phyloP scores from a whole-genome alignment of 37 sponge, comb jelly and placozoan genomes.

The Beroe forskalii region DNA sequence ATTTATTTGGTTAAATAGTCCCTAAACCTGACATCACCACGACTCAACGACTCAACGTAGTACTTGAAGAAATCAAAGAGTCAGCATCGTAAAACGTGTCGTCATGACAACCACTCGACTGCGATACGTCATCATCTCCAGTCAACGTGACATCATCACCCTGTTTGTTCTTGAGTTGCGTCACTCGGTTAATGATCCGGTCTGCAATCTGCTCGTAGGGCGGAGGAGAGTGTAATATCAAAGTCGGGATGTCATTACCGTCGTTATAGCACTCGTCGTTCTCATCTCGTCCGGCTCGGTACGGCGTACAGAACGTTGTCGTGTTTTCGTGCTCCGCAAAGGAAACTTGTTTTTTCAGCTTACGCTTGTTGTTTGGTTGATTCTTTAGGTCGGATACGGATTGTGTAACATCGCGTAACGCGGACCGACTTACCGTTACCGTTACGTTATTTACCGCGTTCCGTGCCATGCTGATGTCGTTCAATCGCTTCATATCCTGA shows the following conservation, averaged over 20 bases:
- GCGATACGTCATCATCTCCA: too few relatives aligned
- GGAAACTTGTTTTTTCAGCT: slow-evolving; percentile 54
- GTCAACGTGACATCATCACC: too few relatives aligned
- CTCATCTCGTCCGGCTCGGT: neutral
- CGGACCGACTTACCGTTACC: neutral
- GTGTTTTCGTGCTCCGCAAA: slow-evolving; percentile 16
- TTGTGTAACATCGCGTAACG: slow-evolving; percentile 35
- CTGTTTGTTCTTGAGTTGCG: too few relatives aligned
- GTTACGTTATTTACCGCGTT: neutral
- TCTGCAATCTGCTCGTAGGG: slow-evolving; percentile 55
- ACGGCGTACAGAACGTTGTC: neutral
- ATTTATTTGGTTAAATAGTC: too few relatives aligned
- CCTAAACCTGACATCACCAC: too few relatives aligned
- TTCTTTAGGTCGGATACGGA: neutral
- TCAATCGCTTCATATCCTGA: neutral
- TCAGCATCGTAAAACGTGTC: neutral
- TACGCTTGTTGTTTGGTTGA: neutral
- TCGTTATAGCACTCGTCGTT: neutral
- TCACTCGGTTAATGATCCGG: slow-evolving; percentile 15
- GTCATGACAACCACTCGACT: neutral
- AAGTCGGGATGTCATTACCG: neutral
- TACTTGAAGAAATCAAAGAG: too few relatives aligned
- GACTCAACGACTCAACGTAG: too few relatives aligned
- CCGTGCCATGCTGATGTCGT: neutral
- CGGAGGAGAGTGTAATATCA: slow-evolving; percentile 7